Base-by-base conservation (phyloP, 2,797 vertebrate species). In the Pseudocheirus occidentalis region DNA sequence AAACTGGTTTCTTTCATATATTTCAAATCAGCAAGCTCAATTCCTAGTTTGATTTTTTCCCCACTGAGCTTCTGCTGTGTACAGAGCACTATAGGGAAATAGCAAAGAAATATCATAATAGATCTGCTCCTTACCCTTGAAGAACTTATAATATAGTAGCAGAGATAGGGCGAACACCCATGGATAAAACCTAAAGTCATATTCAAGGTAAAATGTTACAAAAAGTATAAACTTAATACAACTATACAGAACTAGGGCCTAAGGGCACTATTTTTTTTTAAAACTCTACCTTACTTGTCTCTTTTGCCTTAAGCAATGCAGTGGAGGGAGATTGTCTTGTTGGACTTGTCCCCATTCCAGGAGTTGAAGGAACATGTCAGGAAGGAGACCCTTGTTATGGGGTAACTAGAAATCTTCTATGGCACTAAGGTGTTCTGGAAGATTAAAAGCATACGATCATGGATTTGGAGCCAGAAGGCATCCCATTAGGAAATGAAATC, bases 101-200 rank as follows among this genome's bases (percentile, higher is more conserved):
- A 59, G 95, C 66, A 94, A 91, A 93, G n/a, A 95, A 95, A 96
- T 55, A 92, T 6, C 91, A 27, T 93, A 90, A 92, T 40, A 31
- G 12, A 34, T 11, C 92, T 62, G 5, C 21, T 91, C 92, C 50
- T 52, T 92, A 52, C 90, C 50, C 31, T 93, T 52, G 31, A 93
- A 54, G 28, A 59, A 52, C 90, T 93, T 59, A 92, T 0, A 66
- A 18, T 94, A 55, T 92, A 81, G 7, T 34, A 87, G 18, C 3
- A 90, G 55, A 95, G 29, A 18, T 50, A 27, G 29, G 90, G 73
- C 4, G 62, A 81, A 92, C 92, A 50, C 10, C 40, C 29, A 13
- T 14, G 31, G 31, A 58, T 57, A 54, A 91, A 29, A 28, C 54
- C 0, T 0, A 2, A 31, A 95, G 91, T 40, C 81, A 62, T 66